Evolutionary conservation across 2,797 vertebrate genomes (phyloP), one percentile per base, ranked within the genome.

Genomic region (Sebastes wilsoni): DNA sequence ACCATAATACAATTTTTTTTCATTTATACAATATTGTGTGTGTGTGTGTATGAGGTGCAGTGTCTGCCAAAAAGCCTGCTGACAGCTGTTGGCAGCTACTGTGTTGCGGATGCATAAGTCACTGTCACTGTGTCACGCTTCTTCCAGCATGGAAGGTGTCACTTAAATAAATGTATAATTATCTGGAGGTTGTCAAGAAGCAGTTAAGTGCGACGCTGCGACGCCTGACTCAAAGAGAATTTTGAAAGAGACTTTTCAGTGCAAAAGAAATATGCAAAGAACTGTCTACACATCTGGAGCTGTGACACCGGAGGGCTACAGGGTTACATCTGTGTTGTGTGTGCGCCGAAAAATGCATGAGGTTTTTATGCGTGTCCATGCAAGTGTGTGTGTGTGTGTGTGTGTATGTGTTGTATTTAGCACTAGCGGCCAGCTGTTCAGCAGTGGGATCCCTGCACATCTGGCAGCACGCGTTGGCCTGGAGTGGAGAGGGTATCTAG

Each of bases 361-460:
- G 6, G 13, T 58, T 62, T 85, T 32, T 32, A 14, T 70, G 59
- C 8, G n/a, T 16, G 46, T 69, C 73, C 14, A 42, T 46, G 13
- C 25, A 16, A 68, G 27, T 25, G 3, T 66, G 54, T 79, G 6
- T 25, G 27, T 25, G 3, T 66, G 54, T 79, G 6, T 25, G 27
- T 70, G 8, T 74, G 16, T 77, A 64, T 68, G 36, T 61, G 30
- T 80, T 60, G 61, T 87, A 23, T 86, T 34, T 66, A 77, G 87
- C 72, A 59, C 73, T 34, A 59, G 64, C 10, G 25, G 74, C 83
- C 92, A 94, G 87, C 84, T 93, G 91, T 91, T 90, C 68, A 62
- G 36, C 25, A 49, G 79, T 52, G 79, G 80, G 77, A 93, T 92
- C 79, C 82, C 83, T 89, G 89, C 84, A 93, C 93, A 94, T 93